Conservation (phyloP, 2,888 invertebrate genomes). For the Colostygia pectinataria region DNA sequence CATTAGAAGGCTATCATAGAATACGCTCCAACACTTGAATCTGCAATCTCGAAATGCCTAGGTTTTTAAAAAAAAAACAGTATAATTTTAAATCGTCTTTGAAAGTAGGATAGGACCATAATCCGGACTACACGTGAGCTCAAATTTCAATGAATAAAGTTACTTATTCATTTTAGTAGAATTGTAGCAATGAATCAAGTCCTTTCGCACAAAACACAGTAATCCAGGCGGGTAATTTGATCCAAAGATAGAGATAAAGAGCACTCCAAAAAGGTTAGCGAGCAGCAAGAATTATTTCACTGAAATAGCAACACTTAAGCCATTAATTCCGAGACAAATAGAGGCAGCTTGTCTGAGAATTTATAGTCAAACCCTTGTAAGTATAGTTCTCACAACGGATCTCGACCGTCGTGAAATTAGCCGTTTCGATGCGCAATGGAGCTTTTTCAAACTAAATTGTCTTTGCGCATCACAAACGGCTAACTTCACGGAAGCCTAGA, state of each 20-base stretch:
- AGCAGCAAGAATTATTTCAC: conserved; percentile 8
- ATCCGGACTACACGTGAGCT: not conserved
- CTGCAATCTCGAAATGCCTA: too few species aligned
- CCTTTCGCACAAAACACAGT: conserved; percentile 9
- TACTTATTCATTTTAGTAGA: conserved; percentile 1
- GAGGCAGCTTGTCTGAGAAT: conserved; percentile 12
- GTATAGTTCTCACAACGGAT: too few species aligned
- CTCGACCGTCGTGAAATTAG: too few species aligned
- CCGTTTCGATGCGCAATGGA: too few species aligned
- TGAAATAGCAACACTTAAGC: conserved; percentile 6
- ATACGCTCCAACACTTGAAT: too few species aligned
- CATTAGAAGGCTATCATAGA: too few species aligned
- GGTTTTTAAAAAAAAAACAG: too few species aligned
- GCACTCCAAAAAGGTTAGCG: conserved; percentile 15
- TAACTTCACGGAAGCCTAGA: too few species aligned
- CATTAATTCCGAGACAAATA: conserved; percentile 20
- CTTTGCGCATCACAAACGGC: too few species aligned
- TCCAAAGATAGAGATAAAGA: conserved; percentile 16
- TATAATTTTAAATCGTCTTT: too few species aligned
- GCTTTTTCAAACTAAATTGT: too few species aligned
- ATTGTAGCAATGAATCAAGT: conserved; percentile 13
- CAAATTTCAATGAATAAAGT: conserved; percentile 1
- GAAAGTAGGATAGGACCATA: not conserved
- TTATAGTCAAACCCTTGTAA: conserved; percentile 5
- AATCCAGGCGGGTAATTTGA: conserved; percentile 16